Conservation (phyloP, 2,888 invertebrate genomes). For the Eucriotettix oculatus region DNA sequence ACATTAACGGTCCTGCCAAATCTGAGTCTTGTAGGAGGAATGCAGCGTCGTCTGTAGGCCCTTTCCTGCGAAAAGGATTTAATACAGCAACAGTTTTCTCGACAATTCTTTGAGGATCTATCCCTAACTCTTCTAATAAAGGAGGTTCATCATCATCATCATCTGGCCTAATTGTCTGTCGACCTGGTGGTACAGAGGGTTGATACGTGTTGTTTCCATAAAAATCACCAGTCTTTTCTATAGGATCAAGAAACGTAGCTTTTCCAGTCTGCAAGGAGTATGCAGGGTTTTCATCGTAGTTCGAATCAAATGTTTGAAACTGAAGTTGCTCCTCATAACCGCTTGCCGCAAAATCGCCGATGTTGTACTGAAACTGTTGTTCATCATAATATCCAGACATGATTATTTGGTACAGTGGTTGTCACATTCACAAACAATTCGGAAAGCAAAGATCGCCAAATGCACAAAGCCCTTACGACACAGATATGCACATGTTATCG, state of each 20-base stretch:
- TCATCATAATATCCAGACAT: not conserved
- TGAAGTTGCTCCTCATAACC: not conserved
- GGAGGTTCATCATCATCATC: slow-evolving; percentile 81
- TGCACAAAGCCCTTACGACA: too few relatives aligned
- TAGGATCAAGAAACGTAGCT: too few relatives aligned
- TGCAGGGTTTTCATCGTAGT: too few relatives aligned
- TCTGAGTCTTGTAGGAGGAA: slow-evolving; percentile 62
- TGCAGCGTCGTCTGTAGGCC: slow-evolving; percentile 51
- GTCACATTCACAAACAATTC: too few relatives aligned
- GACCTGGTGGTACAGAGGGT: too few relatives aligned
- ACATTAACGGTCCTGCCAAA: slow-evolving; percentile 81
- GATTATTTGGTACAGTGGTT: not conserved
- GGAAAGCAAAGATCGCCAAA: too few relatives aligned
- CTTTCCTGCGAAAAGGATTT: slow-evolving; percentile 61
- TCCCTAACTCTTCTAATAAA: slow-evolving; percentile 76
- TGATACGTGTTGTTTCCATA: too few relatives aligned
- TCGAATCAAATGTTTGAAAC: not conserved
- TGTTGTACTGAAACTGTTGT: not conserved
- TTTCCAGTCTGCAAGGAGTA: too few relatives aligned
- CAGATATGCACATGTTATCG: too few relatives aligned
- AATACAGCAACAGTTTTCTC: slow-evolving; percentile 80
- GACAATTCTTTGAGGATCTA: slow-evolving; percentile 73
- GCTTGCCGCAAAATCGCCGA: not conserved
- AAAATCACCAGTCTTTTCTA: too few relatives aligned
- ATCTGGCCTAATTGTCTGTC: not conserved